Conservation (phyloP, 1,140 invertebrate genomes). For the Drosophila nigromelanica region DNA sequence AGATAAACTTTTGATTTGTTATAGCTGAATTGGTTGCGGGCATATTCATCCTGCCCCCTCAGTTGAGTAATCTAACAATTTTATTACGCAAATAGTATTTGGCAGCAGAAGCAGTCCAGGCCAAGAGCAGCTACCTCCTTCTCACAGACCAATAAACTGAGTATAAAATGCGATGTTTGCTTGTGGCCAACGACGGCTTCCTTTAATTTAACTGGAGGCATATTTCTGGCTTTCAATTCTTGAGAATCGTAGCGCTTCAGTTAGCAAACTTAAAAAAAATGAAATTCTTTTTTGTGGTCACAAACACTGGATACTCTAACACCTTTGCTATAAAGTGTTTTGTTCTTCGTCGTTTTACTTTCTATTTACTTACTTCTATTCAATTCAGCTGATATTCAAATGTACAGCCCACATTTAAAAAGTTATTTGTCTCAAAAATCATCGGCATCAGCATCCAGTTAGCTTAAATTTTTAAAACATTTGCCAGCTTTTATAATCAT, state of each 20-base stretch:
- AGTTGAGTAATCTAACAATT: conserved; percentile 40
- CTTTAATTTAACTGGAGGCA: conserved; percentile 4
- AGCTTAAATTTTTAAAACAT: no score
- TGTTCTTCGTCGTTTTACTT: no score
- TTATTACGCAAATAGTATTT: conserved; percentile 71
- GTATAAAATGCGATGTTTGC: conserved; percentile 64
- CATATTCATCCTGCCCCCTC: not conserved
- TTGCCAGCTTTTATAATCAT: no score
- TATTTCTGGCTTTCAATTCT: conserved; percentile 34
- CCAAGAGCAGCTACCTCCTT: conserved; percentile 13
- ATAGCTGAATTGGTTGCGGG: conserved; percentile 26
- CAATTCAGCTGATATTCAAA: no score
- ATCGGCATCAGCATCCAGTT: no score
- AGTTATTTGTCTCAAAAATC: no score
- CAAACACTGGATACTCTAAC: not conserved
- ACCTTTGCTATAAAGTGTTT: no score
- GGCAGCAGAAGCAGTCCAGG: conserved; percentile 25
- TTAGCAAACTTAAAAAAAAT: conserved; percentile 57
- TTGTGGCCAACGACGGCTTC: conserved; percentile 32
- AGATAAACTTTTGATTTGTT: conserved; percentile 79
- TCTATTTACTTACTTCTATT: no score
- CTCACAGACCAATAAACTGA: conserved; percentile 48
- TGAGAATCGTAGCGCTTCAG: conserved; percentile 65
- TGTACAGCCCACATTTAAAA: no score
- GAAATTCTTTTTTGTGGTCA: not conserved